These are phyloP conservation scores for Chunga burmeisteri DNA, from an alignment of 2,113 vertebrate genomes.

Conservation along the genomic window DNA sequence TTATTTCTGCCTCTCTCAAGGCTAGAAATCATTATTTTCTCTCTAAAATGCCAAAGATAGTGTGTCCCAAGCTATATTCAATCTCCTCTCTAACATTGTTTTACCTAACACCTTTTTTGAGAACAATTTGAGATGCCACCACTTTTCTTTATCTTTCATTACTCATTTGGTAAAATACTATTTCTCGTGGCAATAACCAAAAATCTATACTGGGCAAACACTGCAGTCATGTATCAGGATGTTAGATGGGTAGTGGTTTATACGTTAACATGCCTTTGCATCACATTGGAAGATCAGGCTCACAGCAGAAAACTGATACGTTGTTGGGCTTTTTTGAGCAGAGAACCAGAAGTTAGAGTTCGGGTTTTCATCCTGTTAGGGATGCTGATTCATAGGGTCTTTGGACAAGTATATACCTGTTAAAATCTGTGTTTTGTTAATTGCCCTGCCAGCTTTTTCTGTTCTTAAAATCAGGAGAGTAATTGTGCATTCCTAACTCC, in stretches of 20 bases:
- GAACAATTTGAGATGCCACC: neutral
- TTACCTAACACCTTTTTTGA: neutral
- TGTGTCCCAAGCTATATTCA: neutral
- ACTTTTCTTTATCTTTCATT: neutral
- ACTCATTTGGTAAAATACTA: neutral
- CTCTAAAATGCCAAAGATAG: neutral
- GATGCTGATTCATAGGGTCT: neutral
- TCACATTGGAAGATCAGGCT: neutral
- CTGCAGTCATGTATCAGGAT: neutral
- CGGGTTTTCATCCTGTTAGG: neutral
- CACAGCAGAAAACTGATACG: rapidly evolving
- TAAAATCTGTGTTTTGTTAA: neutral
- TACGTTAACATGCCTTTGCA: neutral
- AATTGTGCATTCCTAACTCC: neutral
- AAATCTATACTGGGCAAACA: neutral
- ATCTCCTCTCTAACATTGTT: neutral
- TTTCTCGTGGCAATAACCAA: neutral
- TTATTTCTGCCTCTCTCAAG: neutral
- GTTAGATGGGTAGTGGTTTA: neutral
- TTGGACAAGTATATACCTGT: neutral
- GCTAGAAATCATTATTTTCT: neutral
- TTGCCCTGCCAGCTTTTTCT: neutral
- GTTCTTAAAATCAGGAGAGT: neutral
- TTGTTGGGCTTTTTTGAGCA: neutral
- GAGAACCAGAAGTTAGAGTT: neutral